Evolutionary conservation across 2,888 invertebrate species (phyloP).

Genomic region (Flexamia atlantica): DNA sequence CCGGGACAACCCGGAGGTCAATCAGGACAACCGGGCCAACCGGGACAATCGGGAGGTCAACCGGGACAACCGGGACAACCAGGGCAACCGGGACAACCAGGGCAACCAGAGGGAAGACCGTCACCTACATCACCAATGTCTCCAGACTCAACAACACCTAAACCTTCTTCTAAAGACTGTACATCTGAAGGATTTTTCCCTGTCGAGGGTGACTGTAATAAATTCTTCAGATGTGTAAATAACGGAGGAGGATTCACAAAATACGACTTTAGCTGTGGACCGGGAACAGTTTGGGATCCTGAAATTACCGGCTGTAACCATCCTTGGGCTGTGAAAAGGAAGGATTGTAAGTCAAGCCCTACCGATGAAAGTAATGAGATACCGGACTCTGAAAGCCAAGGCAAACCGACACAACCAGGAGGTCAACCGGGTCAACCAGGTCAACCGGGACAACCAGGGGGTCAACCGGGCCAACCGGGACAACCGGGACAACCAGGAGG

Average conservation of each 20-base stretch:
- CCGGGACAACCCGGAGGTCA: conserved; percentile 65
- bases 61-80: conserved; percentile 9
- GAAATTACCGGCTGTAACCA: conserved; percentile 81
- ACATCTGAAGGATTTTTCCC: conserved; percentile 81
- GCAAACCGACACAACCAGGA: conserved; percentile 13
- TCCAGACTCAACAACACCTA: background rate
- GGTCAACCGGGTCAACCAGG: background rate
- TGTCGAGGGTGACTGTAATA: conserved; percentile 79
- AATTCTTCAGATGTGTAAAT: conserved; percentile 82
- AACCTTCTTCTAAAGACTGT: conserved; percentile 73
- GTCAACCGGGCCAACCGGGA: conserved; percentile 8
- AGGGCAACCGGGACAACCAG: background rate
- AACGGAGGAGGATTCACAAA: conserved; percentile 76
- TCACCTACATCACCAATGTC: background rate
- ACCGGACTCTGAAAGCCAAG: conserved; percentile 1
- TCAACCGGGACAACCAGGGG: conserved; percentile 12
- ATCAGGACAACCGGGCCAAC: conserved; percentile 54
- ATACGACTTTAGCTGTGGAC: conserved; percentile 81
- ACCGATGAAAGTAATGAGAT: conserved; percentile 20
- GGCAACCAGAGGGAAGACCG: conserved; percentile 3
- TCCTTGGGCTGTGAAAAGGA: conserved; percentile 76
- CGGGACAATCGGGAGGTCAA: background rate
- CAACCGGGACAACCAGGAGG: conserved; percentile 19
- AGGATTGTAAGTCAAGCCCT: conserved; percentile 66
- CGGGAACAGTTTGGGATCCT: conserved; percentile 84